Conservation (phyloP, 2,113 vertebrate species). For the Bothrops jararaca region DNA sequence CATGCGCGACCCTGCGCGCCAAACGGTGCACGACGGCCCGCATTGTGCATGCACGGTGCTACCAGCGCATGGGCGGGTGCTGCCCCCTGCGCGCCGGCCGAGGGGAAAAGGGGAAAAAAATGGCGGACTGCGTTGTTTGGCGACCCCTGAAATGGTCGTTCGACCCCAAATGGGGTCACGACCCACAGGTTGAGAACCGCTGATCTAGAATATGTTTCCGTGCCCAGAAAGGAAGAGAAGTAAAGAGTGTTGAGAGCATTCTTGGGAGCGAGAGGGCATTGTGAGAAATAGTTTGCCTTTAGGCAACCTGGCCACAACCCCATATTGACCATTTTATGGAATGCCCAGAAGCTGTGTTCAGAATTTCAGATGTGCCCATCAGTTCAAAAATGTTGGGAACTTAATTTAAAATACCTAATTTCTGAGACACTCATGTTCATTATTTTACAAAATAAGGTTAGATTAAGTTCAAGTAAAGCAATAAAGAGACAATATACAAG, state of each 20-base stretch:
- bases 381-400: neutral
- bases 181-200: no score
- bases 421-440: neutral
- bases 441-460: neutral
- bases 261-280: neutral
- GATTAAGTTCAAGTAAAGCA: neutral
- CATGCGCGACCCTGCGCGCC: no score
- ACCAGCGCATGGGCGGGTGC: no score
- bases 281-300: neutral
- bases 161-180: no score
- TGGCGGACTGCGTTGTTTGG: no score
- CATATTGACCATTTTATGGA: neutral
- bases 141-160: no score
- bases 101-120: no score
- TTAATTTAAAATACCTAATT: neutral
- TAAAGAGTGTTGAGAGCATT: neutral
- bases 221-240: neutral
- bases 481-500: neutral
- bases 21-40: no score
- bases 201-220: neutral
- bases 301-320: neutral
- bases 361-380: neutral
- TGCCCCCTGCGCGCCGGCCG: no score
- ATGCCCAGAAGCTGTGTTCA: neutral
- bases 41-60: no score